These are phyloP conservation scores for Drosophila prostipennis DNA, from an alignment of 2,888 invertebrate species.

Conservation along the genomic window DNA sequence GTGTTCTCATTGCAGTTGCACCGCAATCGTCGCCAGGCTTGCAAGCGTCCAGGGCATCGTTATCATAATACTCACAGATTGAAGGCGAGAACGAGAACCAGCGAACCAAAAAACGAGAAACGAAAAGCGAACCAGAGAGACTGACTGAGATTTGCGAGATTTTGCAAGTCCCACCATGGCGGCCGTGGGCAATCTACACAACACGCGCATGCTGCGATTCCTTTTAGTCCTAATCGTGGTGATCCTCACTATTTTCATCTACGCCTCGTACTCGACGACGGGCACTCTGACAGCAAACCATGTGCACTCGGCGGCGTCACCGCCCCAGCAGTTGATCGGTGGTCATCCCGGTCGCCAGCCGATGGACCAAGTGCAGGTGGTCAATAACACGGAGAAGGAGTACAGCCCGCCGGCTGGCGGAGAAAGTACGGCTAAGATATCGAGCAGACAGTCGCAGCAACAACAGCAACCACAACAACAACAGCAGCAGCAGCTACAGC, in stretches of 20 bases:
- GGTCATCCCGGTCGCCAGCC: slow-evolving; percentile 6
- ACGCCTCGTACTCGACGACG: slow-evolving; percentile 85
- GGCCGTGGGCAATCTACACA: slow-evolving; percentile 80
- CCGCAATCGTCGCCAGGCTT: slow-evolving; percentile 23
- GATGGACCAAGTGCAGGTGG: slow-evolving; percentile 5
- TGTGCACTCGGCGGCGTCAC: slow-evolving; percentile 60
- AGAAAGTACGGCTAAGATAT: slow-evolving; percentile 35
- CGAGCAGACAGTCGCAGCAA: slow-evolving; percentile 10
- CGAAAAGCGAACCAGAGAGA: slow-evolving; percentile 24
- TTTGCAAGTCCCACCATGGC: slow-evolving; percentile 40
- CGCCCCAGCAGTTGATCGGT: slow-evolving; percentile 49
- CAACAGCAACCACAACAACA: not conserved
- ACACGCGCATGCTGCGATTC: slow-evolving; percentile 84
- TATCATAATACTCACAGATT: slow-evolving; percentile 15
- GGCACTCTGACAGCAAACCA: slow-evolving; percentile 77
- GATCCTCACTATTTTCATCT: slow-evolving; percentile 84
- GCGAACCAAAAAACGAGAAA: slow-evolving; percentile 4
- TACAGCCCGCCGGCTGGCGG: slow-evolving; percentile 20
- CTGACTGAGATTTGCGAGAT: slow-evolving; percentile 10
- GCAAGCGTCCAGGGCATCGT: slow-evolving; percentile 14
- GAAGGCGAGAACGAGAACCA: not conserved
- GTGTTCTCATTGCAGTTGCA: slow-evolving; percentile 54
- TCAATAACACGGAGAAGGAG: slow-evolving; percentile 57
- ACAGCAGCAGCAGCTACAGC: slow-evolving; percentile 3
- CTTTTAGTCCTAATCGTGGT: slow-evolving; percentile 84